Conservation (phyloP, 2,888 invertebrate genomes). For the Monoplex corrugatus region DNA sequence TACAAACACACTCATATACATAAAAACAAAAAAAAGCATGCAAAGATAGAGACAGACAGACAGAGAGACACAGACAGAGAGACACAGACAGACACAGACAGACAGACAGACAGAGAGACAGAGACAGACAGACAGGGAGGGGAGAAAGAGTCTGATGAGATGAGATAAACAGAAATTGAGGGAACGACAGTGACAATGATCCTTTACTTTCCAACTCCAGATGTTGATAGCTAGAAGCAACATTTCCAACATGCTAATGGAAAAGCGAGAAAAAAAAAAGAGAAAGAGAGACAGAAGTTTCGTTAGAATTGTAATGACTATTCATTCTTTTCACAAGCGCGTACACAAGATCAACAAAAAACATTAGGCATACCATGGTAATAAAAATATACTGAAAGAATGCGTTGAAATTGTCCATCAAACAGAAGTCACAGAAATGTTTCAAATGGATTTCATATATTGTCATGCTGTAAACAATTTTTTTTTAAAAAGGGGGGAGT, state of each 20-base stretch:
- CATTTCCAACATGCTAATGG: too few species aligned
- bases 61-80: background rate
- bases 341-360: background rate
- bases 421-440: background rate
- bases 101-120: background rate
- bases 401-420: background rate
- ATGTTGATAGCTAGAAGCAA: too few species aligned
- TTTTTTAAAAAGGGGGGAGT: background rate
- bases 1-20: background rate
- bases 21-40: background rate
- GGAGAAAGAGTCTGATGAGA: too few species aligned
- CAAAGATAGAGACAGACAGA: background rate
- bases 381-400: background rate
- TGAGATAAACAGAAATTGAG: too few species aligned
- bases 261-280: too few species aligned
- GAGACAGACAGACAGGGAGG: background rate
- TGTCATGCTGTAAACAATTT: background rate
- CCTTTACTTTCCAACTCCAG: too few species aligned
- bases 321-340: too few species aligned
- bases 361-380: background rate
- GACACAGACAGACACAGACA: too few species aligned
- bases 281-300: too few species aligned
- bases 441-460: background rate
- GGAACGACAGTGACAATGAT: too few species aligned
- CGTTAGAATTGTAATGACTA: too few species aligned